Percentiles rank a stretch among this genome's conserved stretches.
Conservation (phyloP, 1,140 invertebrate species). For the Anastrepha ludens region DNA sequence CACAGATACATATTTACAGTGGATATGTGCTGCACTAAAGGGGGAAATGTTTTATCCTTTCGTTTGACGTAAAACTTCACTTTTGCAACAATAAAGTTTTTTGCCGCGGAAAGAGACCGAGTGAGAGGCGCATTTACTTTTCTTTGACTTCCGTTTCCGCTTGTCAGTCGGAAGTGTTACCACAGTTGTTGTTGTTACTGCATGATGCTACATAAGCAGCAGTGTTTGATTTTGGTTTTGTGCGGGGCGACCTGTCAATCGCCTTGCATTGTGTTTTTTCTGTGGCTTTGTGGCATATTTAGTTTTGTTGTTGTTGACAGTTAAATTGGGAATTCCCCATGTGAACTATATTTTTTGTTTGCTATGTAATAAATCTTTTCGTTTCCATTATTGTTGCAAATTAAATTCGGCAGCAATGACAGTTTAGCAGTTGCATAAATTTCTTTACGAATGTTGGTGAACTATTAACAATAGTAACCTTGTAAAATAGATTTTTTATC, state of each 20-base stretch:
- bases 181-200: neutral
- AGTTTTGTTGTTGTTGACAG: slow-evolving; percentile 9
- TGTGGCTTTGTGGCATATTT: neutral
- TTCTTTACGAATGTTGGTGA: neutral
- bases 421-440: neutral
- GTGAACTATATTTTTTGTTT: neutral
- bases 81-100: slow-evolving; percentile 30
- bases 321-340: neutral
- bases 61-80: neutral
- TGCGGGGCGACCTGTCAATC: slow-evolving; percentile 35
- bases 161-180: slow-evolving; percentile 20
- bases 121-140: neutral
- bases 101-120: neutral
- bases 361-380: slow-evolving; percentile 43
- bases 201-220: neutral
- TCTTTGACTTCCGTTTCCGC: slow-evolving; percentile 33
- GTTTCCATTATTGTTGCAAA: slow-evolving; percentile 20
- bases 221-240: neutral
- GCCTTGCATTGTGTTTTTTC: neutral
- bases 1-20: too few species aligned
- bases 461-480: neutral
- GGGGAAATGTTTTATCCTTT: slow-evolving; percentile 6
- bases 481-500: neutral
- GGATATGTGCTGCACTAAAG: neutral
- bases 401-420: slow-evolving; percentile 18